Base-by-base conservation (phyloP, 2,888 invertebrate genomes). In the Andrena fulva region DNA sequence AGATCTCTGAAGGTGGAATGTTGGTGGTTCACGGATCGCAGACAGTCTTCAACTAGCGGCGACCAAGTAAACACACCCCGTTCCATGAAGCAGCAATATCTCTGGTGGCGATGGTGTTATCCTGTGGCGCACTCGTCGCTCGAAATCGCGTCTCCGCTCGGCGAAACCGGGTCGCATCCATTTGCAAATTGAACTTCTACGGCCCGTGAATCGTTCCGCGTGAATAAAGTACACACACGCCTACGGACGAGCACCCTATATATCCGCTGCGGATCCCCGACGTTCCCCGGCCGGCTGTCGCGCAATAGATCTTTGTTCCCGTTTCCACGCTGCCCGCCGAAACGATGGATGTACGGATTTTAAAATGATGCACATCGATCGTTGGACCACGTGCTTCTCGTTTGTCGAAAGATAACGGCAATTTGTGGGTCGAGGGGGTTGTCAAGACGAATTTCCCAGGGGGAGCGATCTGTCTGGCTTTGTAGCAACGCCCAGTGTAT, bases 181-280 rank as follows among this genome's bases (percentile, higher is more conserved):
- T 86, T 86, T 84, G 81, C 81, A 86, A 86, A 86, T 86, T 85
- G 85, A 84, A 81, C 78, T 54, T 67, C 68, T 7, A 54, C 75
- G 52, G 73, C 12, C 68, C 16, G 48, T 50, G 82, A 63, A 72
- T 76, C 56, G 69, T 72, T 69, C 31, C 64, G 33, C 35, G 63
- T 27, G 62, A 60, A 73, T 73, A 78, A 70, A 84, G 29, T 67
- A 20, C 63, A 0, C 62, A 48, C n/a, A 54, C 16, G 33, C n/a
- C 2, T 33, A 56, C 20, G 16, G 12, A 24, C 27, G 8, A 24
- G n/a, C 42, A 52, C 10, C 33, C 31, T 64, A 42, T 33, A 35
- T 33, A 52, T 29, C n/a, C 52, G 31, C 0, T 16, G 31, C 24
- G 33, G 35, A 31, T 16, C 60, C 33, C 16, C 80, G 4, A 60